Conservation (phyloP, 2,888 invertebrate genomes). For the Acleris cristana region DNA sequence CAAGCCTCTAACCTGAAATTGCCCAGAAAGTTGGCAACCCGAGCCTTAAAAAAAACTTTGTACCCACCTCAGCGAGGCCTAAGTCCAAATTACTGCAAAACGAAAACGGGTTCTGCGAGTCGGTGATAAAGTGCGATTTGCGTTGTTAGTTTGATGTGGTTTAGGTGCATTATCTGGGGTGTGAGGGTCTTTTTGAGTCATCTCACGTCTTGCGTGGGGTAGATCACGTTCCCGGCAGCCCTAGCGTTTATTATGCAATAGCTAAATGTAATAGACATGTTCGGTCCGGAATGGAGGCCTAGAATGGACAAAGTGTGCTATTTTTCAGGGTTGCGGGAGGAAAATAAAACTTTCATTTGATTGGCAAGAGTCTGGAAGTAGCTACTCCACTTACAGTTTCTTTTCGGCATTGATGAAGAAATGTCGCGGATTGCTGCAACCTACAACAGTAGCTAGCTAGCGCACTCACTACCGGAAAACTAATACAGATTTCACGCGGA, state of each 20-base stretch:
- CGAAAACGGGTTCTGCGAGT: slow-evolving; percentile 47
- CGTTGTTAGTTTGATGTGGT: slow-evolving; percentile 46
- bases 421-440: no score
- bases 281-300: slow-evolving; percentile 46
- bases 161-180: slow-evolving; percentile 50
- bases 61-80: slow-evolving; percentile 43
- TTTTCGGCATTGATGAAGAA: no score
- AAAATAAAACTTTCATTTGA: slow-evolving; percentile 17
- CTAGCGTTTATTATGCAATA: slow-evolving; percentile 74
- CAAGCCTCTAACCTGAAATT: slow-evolving; percentile 50
- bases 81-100: slow-evolving; percentile 48
- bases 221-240: slow-evolving; percentile 60
- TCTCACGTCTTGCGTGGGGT: slow-evolving; percentile 61
- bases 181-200: slow-evolving; percentile 53
- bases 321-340: slow-evolving; percentile 17
- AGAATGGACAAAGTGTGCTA: slow-evolving; percentile 25
- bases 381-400: no score
- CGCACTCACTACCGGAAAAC: no score
- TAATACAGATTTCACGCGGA: no score
- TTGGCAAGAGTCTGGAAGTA: background rate
- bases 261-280: slow-evolving; percentile 70
- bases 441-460: no score
- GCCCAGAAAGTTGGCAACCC: slow-evolving; percentile 50
- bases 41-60: slow-evolving; percentile 61
- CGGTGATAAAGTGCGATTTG: slow-evolving; percentile 63